Evolutionary conservation across 2,797 vertebrate species (phyloP).

Genomic region (Adelosebastes latens): DNA sequence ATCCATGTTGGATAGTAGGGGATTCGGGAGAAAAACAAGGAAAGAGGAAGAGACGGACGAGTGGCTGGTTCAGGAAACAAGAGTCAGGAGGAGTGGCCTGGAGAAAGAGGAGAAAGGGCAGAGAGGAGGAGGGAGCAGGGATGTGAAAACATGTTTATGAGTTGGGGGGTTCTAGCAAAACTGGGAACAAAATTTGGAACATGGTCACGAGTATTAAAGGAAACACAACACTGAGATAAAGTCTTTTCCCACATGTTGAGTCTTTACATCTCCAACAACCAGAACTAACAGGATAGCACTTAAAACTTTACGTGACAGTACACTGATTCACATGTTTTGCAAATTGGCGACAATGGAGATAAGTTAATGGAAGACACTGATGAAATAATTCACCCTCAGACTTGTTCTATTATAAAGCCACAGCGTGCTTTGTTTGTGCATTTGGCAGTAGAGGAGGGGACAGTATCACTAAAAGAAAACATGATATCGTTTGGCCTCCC

Average conservation of each 20-base stretch:
- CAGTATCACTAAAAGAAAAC: not conserved
- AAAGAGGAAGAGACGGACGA: not conserved
- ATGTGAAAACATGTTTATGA: conserved; percentile 70
- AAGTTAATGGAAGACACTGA: not conserved
- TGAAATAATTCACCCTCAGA: not conserved
- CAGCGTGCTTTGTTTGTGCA: conserved; percentile 6
- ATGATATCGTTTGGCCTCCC: too few relatives aligned
- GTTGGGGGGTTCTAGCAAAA: not conserved
- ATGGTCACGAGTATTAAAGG: not conserved
- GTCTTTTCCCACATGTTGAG: not conserved
- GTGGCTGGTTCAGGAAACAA: not conserved
- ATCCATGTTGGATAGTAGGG: not conserved
- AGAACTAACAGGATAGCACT: not conserved
- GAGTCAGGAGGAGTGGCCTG: not conserved
- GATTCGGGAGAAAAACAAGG: not conserved
- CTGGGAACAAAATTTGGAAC: not conserved
- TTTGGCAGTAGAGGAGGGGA: not conserved
- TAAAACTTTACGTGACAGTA: not conserved
- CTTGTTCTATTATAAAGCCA: not conserved
- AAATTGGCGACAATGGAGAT: not conserved
- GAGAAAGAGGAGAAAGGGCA: conserved; percentile 33
- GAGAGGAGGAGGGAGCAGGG: not conserved
- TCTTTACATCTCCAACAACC: not conserved
- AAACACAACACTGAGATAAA: not conserved
- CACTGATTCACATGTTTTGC: not conserved